Conservation (phyloP, 2,888 invertebrate species). For the Acanthosepion pharaonis region DNA sequence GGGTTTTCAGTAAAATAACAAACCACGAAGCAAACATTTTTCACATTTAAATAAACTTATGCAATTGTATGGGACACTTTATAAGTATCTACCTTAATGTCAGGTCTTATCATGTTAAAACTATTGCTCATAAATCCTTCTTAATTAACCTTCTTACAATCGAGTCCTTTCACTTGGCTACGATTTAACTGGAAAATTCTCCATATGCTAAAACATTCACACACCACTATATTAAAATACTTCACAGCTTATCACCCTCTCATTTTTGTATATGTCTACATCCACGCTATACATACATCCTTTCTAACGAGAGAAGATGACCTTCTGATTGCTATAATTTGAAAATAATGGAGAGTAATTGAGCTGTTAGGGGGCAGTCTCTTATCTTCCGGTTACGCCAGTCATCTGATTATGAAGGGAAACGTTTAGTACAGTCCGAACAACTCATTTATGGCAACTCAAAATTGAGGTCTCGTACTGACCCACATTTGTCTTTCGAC, state of each 20-base stretch:
- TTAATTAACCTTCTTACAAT: not conserved
- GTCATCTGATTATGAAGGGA: not conserved
- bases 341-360: constrained; percentile 18
- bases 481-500: constrained; percentile 16
- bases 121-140: too few relatives aligned
- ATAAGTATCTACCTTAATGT: too few relatives aligned
- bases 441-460: constrained; percentile 9
- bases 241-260: not conserved
- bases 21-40: too few relatives aligned
- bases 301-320: constrained; percentile 1
- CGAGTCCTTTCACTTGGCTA: not conserved
- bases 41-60: too few relatives aligned
- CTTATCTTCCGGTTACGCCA: constrained; percentile 12
- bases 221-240: not conserved
- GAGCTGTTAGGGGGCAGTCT: constrained; percentile 18
- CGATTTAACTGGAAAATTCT: not conserved
- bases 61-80: too few relatives aligned
- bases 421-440: constrained; percentile 33
- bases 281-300: not conserved
- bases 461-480: constrained; percentile 18
- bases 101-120: too few relatives aligned
- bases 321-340: constrained; percentile 33
- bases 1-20: too few relatives aligned
- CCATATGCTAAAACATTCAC: not conserved
- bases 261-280: not conserved